phyloP scores from a whole-genome alignment of 1,140 invertebrate species.

The Cotesia chilonis region DNA sequence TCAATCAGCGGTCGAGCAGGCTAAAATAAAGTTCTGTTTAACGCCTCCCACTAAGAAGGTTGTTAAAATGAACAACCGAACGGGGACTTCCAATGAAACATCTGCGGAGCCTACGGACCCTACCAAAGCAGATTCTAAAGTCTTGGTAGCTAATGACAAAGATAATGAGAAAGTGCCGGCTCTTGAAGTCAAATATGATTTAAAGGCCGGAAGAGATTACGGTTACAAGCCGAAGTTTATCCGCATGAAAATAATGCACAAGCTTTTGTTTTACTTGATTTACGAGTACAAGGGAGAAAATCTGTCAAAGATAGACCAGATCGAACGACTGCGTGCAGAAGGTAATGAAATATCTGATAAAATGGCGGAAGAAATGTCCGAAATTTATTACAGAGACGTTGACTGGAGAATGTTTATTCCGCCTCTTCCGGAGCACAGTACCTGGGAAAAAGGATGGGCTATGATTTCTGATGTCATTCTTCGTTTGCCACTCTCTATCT shows the following conservation, averaged over 20 bases:
- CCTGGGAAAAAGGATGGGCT: constrained; percentile 77
- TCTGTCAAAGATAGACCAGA: constrained; percentile 57
- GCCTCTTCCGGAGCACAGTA: constrained; percentile 71
- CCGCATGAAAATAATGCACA: constrained; percentile 73
- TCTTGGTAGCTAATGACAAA: neutral
- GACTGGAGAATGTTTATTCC: constrained; percentile 81
- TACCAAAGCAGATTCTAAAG: neutral
- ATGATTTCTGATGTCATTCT: constrained; percentile 77
- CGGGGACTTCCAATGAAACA: neutral
- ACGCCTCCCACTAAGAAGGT: constrained; percentile 28
- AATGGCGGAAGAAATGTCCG: constrained; percentile 60
- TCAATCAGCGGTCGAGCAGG: constrained; percentile 70
- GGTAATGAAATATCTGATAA: constrained; percentile 59
- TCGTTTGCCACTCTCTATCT: constrained; percentile 76
- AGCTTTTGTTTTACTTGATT: constrained; percentile 75
- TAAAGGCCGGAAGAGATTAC: constrained; percentile 59
- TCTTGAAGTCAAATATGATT: constrained; percentile 33
- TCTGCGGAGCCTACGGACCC: neutral
- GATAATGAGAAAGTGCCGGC: neutral
- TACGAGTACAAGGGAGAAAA: constrained; percentile 68
- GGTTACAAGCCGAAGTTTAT: constrained; percentile 75
- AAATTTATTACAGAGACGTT: constrained; percentile 66
- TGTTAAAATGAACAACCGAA: neutral
- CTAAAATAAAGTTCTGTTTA: constrained; percentile 70
- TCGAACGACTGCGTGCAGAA: constrained; percentile 59